Conservation (phyloP, 2,113 vertebrate genomes). For the Aspiorhynchus laticeps region DNA sequence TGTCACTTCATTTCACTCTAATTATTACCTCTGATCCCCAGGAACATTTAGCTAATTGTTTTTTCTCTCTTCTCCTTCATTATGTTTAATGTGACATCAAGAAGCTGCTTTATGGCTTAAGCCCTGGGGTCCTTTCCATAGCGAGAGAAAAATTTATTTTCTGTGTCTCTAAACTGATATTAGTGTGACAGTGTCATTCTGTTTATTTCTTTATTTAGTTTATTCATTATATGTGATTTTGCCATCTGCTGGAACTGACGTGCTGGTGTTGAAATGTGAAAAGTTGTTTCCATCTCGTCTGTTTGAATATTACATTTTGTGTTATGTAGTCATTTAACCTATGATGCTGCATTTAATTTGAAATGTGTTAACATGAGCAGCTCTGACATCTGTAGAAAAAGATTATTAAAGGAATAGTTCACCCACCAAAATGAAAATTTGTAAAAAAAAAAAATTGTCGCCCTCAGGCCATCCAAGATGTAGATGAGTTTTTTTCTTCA, state of each 20-base stretch:
- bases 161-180: conserved; percentile 47
- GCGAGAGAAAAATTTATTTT: conserved; percentile 60
- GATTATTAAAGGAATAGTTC: not conserved
- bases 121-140: conserved; percentile 31
- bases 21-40: conserved; percentile 77
- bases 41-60: conserved; percentile 76
- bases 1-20: conserved; percentile 78
- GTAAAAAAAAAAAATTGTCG: not conserved
- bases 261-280: not conserved
- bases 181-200: not conserved
- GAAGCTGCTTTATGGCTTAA: conserved; percentile 66
- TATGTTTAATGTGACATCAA: conserved; percentile 63
- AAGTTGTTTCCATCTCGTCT: not conserved
- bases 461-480: not conserved
- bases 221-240: not conserved
- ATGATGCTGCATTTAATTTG: not conserved
- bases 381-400: not conserved
- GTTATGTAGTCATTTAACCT: not conserved
- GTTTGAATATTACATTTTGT: not conserved
- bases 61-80: conserved; percentile 61
- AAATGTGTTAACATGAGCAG: not conserved
- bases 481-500: not conserved
- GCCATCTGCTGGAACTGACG: not conserved
- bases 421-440: not conserved
- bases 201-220: conserved; percentile 17